Evolutionary conservation across 1,140 invertebrate species (phyloP).

Genomic region (Diploscapter pachys): DNA sequence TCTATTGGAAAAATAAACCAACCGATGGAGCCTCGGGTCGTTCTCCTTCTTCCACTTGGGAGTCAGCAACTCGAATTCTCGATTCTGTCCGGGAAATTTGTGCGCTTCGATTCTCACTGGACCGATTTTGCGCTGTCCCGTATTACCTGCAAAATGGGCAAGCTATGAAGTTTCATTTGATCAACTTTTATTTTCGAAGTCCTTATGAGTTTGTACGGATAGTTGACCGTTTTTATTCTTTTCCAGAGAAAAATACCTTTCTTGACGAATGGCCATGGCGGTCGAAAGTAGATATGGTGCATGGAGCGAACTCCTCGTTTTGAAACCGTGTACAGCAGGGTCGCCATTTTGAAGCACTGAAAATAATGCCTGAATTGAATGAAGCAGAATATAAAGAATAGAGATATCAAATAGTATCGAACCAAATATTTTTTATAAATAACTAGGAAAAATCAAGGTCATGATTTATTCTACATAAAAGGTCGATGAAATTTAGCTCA

Average conservation of each 20-base stretch:
- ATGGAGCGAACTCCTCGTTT: slow-evolving; percentile 45
- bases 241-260: slow-evolving; percentile 35
- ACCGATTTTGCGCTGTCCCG: slow-evolving; percentile 50
- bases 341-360: not conserved
- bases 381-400: not conserved
- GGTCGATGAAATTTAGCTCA: too few species aligned
- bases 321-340: too few species aligned
- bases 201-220: not conserved
- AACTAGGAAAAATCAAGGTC: too few species aligned
- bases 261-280: slow-evolving; percentile 55
- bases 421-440: too few species aligned
- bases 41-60: slow-evolving; percentile 50
- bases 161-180: not conserved
- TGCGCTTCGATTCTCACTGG: slow-evolving; percentile 38
- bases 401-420: not conserved
- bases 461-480: too few species aligned
- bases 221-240: not conserved
- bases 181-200: not conserved
- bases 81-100: slow-evolving; percentile 50
- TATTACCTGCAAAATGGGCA: slow-evolving; percentile 8
- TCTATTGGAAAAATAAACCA: not conserved
- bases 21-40: slow-evolving; percentile 32
- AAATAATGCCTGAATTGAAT: not conserved
- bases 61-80: slow-evolving; percentile 51
- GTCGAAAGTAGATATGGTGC: slow-evolving; percentile 36